phyloP scores from a whole-genome alignment of 2,113 vertebrate species.

The Dryoscopus gambensis region DNA sequence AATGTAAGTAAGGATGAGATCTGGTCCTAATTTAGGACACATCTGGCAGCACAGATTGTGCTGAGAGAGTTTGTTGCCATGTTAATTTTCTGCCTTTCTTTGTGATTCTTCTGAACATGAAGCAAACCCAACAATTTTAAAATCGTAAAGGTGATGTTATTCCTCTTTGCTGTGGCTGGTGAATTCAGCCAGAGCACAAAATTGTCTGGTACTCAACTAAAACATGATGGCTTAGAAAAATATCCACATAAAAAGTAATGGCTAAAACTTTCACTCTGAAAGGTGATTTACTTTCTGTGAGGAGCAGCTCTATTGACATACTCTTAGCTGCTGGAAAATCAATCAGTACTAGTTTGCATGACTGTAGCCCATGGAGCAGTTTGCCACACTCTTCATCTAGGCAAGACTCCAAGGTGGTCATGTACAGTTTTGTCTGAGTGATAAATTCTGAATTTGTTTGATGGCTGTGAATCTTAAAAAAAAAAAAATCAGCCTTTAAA shows the following conservation, averaged over 20 bases:
- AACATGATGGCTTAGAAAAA: not conserved
- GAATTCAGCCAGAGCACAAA: not conserved
- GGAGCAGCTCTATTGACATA: not conserved
- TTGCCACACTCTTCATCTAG: not conserved
- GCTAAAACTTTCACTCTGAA: not conserved
- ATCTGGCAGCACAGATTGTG: not conserved
- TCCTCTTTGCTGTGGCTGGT: not conserved
- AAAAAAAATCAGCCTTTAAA: not conserved
- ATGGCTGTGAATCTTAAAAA: not conserved
- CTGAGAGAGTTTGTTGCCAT: not conserved
- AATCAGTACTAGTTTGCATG: not conserved
- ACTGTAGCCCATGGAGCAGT: not conserved
- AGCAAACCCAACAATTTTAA: not conserved
- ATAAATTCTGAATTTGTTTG: not conserved
- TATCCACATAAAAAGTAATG: not conserved
- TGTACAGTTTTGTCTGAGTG: not conserved
- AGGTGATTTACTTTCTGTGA: not conserved
- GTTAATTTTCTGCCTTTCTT: not conserved
- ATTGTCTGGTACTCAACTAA: not conserved
- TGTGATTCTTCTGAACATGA: not conserved
- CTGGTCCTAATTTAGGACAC: not conserved
- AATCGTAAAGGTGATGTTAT: not conserved
- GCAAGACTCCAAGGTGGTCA: not conserved
- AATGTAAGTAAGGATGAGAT: not conserved
- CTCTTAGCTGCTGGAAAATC: not conserved